These are phyloP conservation scores for Rotaria magnacalcarata DNA, from an alignment of 2,888 invertebrate genomes.

Conservation along the genomic window DNA sequence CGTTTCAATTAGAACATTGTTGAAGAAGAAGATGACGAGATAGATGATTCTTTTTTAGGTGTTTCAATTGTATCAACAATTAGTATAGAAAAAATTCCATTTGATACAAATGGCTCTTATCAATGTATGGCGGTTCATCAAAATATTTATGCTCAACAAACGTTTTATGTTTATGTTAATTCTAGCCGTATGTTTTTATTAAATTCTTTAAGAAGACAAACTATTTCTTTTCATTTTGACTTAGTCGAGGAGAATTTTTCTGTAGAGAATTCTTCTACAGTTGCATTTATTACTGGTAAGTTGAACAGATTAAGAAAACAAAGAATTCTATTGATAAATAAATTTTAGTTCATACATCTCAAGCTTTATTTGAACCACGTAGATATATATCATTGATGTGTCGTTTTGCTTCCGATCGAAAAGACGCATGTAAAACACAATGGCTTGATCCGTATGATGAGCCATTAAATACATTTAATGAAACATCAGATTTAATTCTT, in stretches of 20 bases:
- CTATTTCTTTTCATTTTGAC: not conserved
- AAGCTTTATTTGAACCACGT: not conserved
- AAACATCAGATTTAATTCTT: not conserved
- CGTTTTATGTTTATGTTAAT: not conserved
- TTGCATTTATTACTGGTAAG: not conserved
- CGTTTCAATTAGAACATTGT: not conserved
- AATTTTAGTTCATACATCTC: not conserved
- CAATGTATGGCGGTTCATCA: not conserved
- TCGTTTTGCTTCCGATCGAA: not conserved
- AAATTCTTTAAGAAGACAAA: too few relatives aligned
- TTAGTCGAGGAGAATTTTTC: not conserved
- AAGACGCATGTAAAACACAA: not conserved
- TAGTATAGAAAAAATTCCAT: not conserved
- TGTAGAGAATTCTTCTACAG: not conserved
- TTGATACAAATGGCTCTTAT: slow-evolving; percentile 5
- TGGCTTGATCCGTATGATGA: not conserved
- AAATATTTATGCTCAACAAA: not conserved
- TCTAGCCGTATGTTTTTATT: too few relatives aligned
- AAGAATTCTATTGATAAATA: too few relatives aligned
- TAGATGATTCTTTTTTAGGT: not conserved
- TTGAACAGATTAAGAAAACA: not conserved
- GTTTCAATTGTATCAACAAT: slow-evolving; percentile 6
- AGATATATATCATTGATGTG: not conserved
- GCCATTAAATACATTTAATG: not conserved
- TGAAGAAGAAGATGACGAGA: not conserved